Evolutionary conservation across 2,113 vertebrate genomes (phyloP), one percentile per base, ranked within the genome.

Genomic region (Platycercus adscitus): DNA sequence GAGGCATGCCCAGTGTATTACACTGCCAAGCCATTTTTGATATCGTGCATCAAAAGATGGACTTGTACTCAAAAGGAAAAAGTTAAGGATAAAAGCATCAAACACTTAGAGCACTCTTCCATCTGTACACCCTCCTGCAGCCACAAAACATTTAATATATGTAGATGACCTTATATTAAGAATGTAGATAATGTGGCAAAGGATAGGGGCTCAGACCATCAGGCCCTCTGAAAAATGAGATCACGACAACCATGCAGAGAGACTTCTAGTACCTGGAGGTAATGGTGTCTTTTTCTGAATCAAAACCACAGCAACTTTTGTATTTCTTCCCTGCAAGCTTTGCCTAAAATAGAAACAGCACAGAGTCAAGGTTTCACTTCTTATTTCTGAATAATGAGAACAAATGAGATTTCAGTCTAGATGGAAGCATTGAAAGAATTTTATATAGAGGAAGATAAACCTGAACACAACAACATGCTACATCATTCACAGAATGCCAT

Each of bases 201-300:
- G 3, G 4, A 47, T 3, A 63, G 26, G 55, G 84, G 41, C 8
- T 73, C 52, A 75, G n/a, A 23, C 24, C 5, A 1, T 26, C 14
- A 39, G 35, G n/a, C 23, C 28, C 39, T 39, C 60, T 64, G 53
- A 56, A 89, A 96, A 95, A 64, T 4, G 4, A 77, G 19, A 86
- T 46, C 7, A 49, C 5, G 18, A 65, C 41, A 94, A 46, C 10
- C 19, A 6, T 6, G 18, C 8, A 65, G 2, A 71, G 23, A 73
- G 16, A 23, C 25, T 89, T 87, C 23, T 55, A n/a, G 66, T 98
- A 99, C 99, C 99, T 99, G 99, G 99, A 44, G 99, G 99, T 43
- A 99, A 97, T 2, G 99, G 99, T 3, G 99, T 99, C 97, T 99
- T 99, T 98, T 99, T 99, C 91, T 99, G 99, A 97, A 99, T 99